phyloP scores from a whole-genome alignment of 1,140 invertebrate genomes.

The Drosophila sturtevanti region DNA sequence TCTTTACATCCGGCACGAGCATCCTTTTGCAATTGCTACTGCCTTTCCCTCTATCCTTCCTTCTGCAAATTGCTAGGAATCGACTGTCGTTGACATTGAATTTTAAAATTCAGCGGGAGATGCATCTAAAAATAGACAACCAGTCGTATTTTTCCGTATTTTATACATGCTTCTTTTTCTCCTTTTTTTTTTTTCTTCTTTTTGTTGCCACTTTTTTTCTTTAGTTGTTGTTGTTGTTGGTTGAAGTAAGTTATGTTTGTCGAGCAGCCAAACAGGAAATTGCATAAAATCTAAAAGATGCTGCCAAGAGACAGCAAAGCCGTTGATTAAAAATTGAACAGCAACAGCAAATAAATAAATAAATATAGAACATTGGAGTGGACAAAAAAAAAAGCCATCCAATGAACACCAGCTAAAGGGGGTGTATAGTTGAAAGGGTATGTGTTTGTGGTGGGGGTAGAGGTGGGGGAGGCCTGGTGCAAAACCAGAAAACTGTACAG shows the following conservation, averaged over 20 bases:
- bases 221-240: slow-evolving; percentile 33
- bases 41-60: slow-evolving; percentile 17
- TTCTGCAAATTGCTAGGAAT: background rate
- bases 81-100: slow-evolving; percentile 73
- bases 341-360: slow-evolving; percentile 53
- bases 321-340: slow-evolving; percentile 79
- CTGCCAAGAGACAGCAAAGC: slow-evolving; percentile 68
- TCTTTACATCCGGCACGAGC: slow-evolving; percentile 29
- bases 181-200: slow-evolving; percentile 16
- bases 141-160: slow-evolving; percentile 44
- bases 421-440: too few relatives aligned
- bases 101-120: slow-evolving; percentile 56
- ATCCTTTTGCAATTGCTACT: slow-evolving; percentile 33
- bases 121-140: slow-evolving; percentile 70
- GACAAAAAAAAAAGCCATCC: background rate
- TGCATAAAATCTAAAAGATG: slow-evolving; percentile 69
- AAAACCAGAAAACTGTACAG: background rate
- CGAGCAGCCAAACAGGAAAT: slow-evolving; percentile 75
- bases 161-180: slow-evolving; percentile 15
- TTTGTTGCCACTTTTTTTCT: slow-evolving; percentile 37
- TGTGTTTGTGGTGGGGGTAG: too few relatives aligned
- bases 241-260: slow-evolving; percentile 9
- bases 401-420: background rate
- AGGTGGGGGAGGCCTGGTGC: background rate
- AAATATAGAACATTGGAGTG: slow-evolving; percentile 40